Base-by-base conservation (phyloP, 2,113 vertebrate species). In the Trematomus loennbergii region DNA sequence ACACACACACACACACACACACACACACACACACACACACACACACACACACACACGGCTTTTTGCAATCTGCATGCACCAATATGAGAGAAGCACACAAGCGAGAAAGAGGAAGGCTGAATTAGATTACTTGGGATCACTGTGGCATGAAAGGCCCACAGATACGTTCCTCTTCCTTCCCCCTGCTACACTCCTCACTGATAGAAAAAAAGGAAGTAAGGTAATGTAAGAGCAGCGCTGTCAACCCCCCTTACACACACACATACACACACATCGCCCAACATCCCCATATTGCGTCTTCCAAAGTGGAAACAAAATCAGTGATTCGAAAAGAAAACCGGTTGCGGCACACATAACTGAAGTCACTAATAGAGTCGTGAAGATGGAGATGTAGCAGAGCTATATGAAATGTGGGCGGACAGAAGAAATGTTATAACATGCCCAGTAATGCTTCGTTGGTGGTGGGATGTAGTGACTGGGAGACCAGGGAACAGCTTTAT, bases 61-160 rank as follows among this genome's bases (percentile, higher is more conserved):
- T 87, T 40, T 73, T 86, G 57, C 85, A 91, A 91, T 92, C 83
- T 90, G 89, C 89, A 88, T 92, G 90, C 83, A 50, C 88, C 88
- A 87, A 86, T 86, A 86, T 90, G 82, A 90, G 87, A 85, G 78
- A 82, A 59, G 90, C 89, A 89, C 79, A 90, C 85, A 87, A 86
- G 89, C 90, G 88, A 87, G 81, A 91, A 91, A 89, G 85, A 81
- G 90, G 90, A 88, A 87, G 85, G 78, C 82, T 88, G 90, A 91
- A 93, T 93, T 92, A 92, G 94, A 94, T 93, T 93, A 93, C 90
- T 91, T 83, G 79, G 84, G 90, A 91, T 94, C 94, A 88, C 83
- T 91, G 89, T 91, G 91, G 87, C 92, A 88, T 94, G 93, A 93
- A 92, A 93, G 75, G 88, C 89, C 85, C 83, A 80, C 84, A 87